Conservation (phyloP, 2,797 vertebrate species). For the Nyctibius grandis region DNA sequence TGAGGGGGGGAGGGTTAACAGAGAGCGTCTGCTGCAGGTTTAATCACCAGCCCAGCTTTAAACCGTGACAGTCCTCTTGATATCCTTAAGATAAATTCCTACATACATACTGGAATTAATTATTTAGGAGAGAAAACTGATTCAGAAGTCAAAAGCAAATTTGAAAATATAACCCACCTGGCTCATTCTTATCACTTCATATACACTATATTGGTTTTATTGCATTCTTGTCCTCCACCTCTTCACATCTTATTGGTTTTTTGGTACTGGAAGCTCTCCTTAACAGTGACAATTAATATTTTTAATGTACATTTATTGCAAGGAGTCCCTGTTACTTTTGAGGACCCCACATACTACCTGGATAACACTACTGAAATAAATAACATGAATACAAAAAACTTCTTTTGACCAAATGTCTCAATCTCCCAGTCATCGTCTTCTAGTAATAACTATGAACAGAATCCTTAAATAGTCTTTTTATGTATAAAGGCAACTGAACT, state of each 20-base stretch:
- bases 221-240: background rate
- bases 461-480: background rate
- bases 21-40: too few species aligned
- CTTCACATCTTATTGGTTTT: background rate
- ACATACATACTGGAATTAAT: background rate
- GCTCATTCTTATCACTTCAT: background rate
- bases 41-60: too few species aligned
- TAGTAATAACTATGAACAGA: background rate
- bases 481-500: background rate
- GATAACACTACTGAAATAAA: background rate
- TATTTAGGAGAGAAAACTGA: background rate
- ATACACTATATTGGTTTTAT: background rate
- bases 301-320: background rate
- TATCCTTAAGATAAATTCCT: background rate
- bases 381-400: background rate
- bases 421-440: background rate
- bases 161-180: background rate
- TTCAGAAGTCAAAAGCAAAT: background rate
- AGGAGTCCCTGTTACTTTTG: background rate
- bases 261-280: background rate
- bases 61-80: too few species aligned
- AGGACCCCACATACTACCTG: background rate
- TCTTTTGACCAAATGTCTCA: background rate
- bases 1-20: too few species aligned
- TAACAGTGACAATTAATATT: background rate